phyloP scores from a whole-genome alignment of 2,113 vertebrate genomes.

The Sebastes schlegelii region DNA sequence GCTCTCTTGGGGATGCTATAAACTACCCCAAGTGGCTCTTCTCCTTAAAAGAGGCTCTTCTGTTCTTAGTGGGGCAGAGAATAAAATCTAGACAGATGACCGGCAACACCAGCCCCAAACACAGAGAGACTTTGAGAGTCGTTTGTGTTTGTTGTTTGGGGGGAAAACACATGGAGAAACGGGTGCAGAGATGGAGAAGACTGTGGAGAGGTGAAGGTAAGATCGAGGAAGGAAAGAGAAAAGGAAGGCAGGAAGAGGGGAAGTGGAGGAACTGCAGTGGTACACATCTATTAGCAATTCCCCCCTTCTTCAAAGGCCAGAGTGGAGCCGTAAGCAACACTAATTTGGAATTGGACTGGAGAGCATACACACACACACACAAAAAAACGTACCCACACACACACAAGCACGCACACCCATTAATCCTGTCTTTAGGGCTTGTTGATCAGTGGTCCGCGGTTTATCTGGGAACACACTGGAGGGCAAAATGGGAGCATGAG shows the following conservation, averaged over 20 bases:
- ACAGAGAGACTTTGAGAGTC: conserved; percentile 16
- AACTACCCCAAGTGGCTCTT: conserved; percentile 63
- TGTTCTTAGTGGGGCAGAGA: conserved; percentile 25
- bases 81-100: conserved; percentile 43
- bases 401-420: not conserved
- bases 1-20: conserved; percentile 41
- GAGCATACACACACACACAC: conserved; percentile 28
- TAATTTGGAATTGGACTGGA: conserved; percentile 54
- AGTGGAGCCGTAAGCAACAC: conserved; percentile 60
- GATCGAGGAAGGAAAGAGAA: not conserved
- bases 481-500: conserved; percentile 36
- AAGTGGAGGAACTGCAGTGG: conserved; percentile 10
- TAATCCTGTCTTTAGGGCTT: conserved; percentile 44
- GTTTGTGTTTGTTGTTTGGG: not conserved
- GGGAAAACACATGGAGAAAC: not conserved
- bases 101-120: conserved; percentile 12
- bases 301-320: conserved; percentile 72
- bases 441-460: conserved; percentile 37
- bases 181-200: not conserved
- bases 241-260: conserved; percentile 1
- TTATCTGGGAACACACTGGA: conserved; percentile 51
- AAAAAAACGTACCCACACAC: not conserved
- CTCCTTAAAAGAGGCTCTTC: conserved; percentile 54
- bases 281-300: conserved; percentile 73
- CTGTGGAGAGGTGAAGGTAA: not conserved